Base-by-base conservation (phyloP, 2,797 vertebrate genomes). In the Anabas testudineus region DNA sequence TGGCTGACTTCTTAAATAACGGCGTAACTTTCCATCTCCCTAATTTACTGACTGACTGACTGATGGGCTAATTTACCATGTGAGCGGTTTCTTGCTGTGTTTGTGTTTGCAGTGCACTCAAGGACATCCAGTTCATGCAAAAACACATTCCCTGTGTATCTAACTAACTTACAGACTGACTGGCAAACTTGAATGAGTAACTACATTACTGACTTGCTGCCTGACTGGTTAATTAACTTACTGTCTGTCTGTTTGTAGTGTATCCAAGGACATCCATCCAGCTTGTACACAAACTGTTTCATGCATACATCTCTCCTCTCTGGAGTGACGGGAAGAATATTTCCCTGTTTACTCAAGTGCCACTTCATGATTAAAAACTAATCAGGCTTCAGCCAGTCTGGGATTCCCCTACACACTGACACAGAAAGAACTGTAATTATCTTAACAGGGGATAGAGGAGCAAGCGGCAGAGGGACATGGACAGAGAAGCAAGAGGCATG, bases 341-440 rank as follows among this genome's bases (percentile, higher is more conserved):
- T 87, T 90, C 82, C 85, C 72, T 92, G 89, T 90, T 92, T 91
- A 89, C 86, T 89, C 76, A 72, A 91, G 88, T 88, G 89, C 87
- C 85, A 89, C 88, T 90, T 85, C 76, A 80, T 87, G 89, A 90
- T 92, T 91, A 89, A 91, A 92, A 90, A 80, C 83, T 87, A 89
- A 91, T 91, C 89, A 90, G 87, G 73, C 86, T 89, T 79, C 78
- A 88, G 82, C 72, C 82, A 78, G 87, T 61, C 88, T 78, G 88
- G 87, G 76, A 88, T 81, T 78, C 85, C 84, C 78, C 67, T 53
- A 74, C 84, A 81, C 82, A 80, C 75, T 67, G 77, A 85, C 79
- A 78, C 80, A 75, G 47, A 82, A 75, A 73, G 81, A 85, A 90
- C 73, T 80, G 79, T 77, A 86, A 88, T 86, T 84, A 90, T 84